Base-by-base conservation (phyloP, 2,113 vertebrate species). In the Xyliphius kryptos region DNA sequence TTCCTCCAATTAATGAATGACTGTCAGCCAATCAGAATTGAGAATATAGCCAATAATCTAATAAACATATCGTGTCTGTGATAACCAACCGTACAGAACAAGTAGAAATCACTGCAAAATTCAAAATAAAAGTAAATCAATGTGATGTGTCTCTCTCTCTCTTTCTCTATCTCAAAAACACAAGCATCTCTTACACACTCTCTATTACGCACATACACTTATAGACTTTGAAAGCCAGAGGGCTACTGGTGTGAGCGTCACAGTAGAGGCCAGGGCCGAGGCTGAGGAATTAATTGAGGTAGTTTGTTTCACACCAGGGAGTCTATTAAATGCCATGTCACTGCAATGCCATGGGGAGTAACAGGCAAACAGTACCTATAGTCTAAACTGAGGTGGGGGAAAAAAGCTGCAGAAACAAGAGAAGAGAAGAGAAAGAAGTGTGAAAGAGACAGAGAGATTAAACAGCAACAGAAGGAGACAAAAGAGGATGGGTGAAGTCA, bases 311-410 rank as follows among this genome's bases (percentile, higher is more conserved):
- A 84, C 82, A 80, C 77, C 74, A 60, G 80, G 81, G 74, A 84
- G 82, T 84, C 83, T 82, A 86, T 86, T 86, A 85, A 85, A 85
- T 84, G 82, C 82, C 82, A 83, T 85, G 85, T 86, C 83, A 85
- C 83, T 74, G 73, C 69, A 75, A 77, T 77, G 78, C 82, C 77
- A 81, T 68, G 56, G 82, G 82, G 81, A 85, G 78, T 72, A 80
- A 76, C 76, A 78, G 74, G 79, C 76, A 74, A 76, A 74, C 71
- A 76, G 69, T 75, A 74, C 68, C 73, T 71, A 74, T 66, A 74
- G 72, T 53, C 53, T 62, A 66, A 68, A n/a, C n/a, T n/a, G n/a
- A n/a, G n/a, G 37, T 16, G 59, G 60, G 63, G 55, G 60, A 53
- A 48, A 43, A 67, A 32, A 68, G 38, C 62, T 56, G 22, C 37